Evolutionary conservation across 2,888 invertebrate species (phyloP).

Genomic region (Hypercompe scribonia): DNA sequence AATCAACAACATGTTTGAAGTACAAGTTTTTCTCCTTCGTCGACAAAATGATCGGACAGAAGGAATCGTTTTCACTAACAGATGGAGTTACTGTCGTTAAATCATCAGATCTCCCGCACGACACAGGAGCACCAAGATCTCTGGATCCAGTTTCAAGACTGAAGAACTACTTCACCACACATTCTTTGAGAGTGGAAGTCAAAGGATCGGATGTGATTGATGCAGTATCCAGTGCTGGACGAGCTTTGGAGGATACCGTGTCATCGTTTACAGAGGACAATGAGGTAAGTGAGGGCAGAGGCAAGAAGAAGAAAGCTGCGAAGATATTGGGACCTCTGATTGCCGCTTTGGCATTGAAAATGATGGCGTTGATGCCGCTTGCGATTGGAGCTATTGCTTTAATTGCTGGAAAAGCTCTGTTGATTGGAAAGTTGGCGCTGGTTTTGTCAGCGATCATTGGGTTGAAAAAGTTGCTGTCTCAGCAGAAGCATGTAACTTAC

Average conservation of each 20-base stretch:
- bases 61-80: conserved; percentile 92
- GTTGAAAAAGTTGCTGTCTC: conserved; percentile 92
- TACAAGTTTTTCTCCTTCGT: conserved; percentile 95
- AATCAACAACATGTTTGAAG: conserved; percentile 94
- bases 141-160: conserved; percentile 90
- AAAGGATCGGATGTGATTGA: conserved; percentile 94
- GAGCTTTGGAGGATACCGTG: conserved; percentile 92
- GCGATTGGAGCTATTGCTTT: conserved; percentile 93
- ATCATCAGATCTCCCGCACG: conserved; percentile 89
- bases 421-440: conserved; percentile 94
- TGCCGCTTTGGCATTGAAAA: conserved; percentile 91
- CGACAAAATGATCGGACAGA: conserved; percentile 93
- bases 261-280: conserved; percentile 87
- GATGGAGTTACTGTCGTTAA: conserved; percentile 95
- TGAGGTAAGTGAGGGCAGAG: conserved; percentile 88
- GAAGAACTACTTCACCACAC: conserved; percentile 92
- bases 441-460: conserved; percentile 94
- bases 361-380: conserved; percentile 92
- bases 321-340: conserved; percentile 93
- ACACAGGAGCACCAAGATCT: conserved; percentile 93
- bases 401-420: conserved; percentile 94
- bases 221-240: conserved; percentile 92
- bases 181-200: conserved; percentile 93
- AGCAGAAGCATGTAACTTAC: conserved; percentile 95
- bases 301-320: conserved; percentile 93